Base-by-base conservation (phyloP, 2,113 vertebrate species). In the Polyodon spathula region DNA sequence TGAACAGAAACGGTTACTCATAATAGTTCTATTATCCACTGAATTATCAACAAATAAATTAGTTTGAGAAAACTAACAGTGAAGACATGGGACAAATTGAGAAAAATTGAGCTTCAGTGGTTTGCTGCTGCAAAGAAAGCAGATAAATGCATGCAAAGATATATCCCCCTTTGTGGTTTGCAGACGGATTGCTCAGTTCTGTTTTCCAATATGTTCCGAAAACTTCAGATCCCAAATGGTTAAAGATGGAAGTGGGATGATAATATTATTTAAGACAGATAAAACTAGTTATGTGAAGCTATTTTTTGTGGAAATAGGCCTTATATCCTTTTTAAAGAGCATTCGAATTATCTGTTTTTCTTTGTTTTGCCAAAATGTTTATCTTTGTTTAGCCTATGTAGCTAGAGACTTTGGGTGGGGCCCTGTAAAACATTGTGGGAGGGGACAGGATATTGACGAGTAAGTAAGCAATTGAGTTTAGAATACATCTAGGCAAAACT, bases 211-310 rank as follows among this genome's bases (percentile, higher is more conserved):
- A 80, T 83, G 80, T 86, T 83, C 77, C 75, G 82, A 85, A 81
- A 85, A 74, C 71, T 62, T 69, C 79, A 69, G 73, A 73, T 77
- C 76, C 76, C 83, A 72, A 74, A 73, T 68, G 82, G 83, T 77
- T 78, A 73, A 63, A 75, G 69, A 77, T 80, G 82, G 79, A 85
- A 81, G 76, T 75, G 73, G 79, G 71, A 71, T 76, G 79, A 82
- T 68, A 76, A 78, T 79, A 86, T 87, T 87, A 80, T 78, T 88
- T 85, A 82, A 86, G 85, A 87, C 86, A 84, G 77, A 86, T 82
- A 81, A 87, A 87, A 80, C 80, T 79, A 68, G 71, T 76, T 78
- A 60, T 83, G 73, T 84, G 81, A 83, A 79, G 76, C 76, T 75
- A 76, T 82, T 76, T 78, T 74, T 72, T 64, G 73, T 78, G 77